Evolutionary conservation across 2,888 invertebrate species (phyloP).

Genomic region (Metalampra italica): DNA sequence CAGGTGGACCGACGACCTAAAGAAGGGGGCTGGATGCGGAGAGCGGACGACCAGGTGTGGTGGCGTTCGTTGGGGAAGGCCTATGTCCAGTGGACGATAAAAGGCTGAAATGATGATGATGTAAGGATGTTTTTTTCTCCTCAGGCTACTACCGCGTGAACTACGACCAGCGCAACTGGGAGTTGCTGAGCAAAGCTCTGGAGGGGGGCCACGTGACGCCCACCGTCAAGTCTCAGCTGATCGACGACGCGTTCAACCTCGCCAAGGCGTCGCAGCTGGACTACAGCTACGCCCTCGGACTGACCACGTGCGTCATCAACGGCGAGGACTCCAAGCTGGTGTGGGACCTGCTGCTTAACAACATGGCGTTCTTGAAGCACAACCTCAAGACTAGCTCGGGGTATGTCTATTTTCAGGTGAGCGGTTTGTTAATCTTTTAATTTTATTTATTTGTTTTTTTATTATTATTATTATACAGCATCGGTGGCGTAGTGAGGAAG

Average conservation of each 20-base stretch:
- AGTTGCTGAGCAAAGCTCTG: slow-evolving; percentile 64
- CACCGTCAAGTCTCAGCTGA: slow-evolving; percentile 82
- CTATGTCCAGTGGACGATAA: too few relatives aligned
- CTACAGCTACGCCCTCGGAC: slow-evolving; percentile 79
- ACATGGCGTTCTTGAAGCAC: slow-evolving; percentile 70
- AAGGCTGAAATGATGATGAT: too few relatives aligned
- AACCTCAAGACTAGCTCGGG: slow-evolving; percentile 70
- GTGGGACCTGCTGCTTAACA: slow-evolving; percentile 80
- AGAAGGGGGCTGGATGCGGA: too few relatives aligned
- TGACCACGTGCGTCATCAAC: slow-evolving; percentile 79
- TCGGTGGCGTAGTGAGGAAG: too few relatives aligned
- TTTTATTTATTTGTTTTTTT: too few relatives aligned
- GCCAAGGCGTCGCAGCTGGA: slow-evolving; percentile 78
- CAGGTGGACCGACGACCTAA: too few relatives aligned
- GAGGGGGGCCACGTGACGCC: slow-evolving; percentile 72
- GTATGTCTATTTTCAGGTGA: slow-evolving; percentile 70
- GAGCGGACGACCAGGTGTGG: too few relatives aligned
- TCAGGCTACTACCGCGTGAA: slow-evolving; percentile 81
- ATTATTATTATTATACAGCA: too few relatives aligned
- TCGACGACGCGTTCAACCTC: slow-evolving; percentile 85
- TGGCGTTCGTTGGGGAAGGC: too few relatives aligned
- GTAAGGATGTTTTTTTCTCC: too few relatives aligned
- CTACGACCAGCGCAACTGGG: slow-evolving; percentile 80
- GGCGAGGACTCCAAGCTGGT: slow-evolving; percentile 82
- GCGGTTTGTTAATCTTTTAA: slow-evolving; percentile 3